Base-by-base conservation (phyloP, 2,797 vertebrate genomes). In the Anguilla megastoma region DNA sequence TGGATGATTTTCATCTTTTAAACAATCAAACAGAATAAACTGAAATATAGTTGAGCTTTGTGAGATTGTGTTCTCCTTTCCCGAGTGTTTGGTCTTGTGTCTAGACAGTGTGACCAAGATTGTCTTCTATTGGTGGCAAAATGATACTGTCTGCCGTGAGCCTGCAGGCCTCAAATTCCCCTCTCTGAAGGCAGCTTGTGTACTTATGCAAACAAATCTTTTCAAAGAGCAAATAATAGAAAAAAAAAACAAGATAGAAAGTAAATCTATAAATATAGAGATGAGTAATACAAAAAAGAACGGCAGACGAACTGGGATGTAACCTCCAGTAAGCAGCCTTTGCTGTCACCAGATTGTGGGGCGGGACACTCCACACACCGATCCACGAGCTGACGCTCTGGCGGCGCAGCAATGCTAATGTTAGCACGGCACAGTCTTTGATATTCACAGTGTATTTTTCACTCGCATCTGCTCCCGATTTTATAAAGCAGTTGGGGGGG, bases 161-260 rank as follows among this genome's bases (percentile, higher is more conserved):
- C 45, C 36, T 58, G 9, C 66, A 58, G 18, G 41, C 3, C 24
- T 56, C 58, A 89, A 88, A 85, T 50, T 8, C 16, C 79, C 21
- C 52, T 48, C 66, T 86, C 79, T 50, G 3, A 16, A 87, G 41
- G 52, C 27, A 58, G 66, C 16, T 69, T 27, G 56, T 54, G 85
- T 66, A 14, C 33, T 86, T 88, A 8, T 56, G 86, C 41, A 89
- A 92, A 85, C 89, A 56, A 74, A 87, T 86, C 6, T 84, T 60
- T 3, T 36, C 2, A 12, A 74, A 27, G 54, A 74, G 84, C 83
- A 86, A 52, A 86, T 69, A 41, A 48, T 0, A 0, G 18, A 9
- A 86, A 90, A 91, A 91, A 86, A 90, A 91, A 79, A 36, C 10
- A 85, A 4, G 14, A 74, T 87, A 12, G 89, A 86, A 71, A 30